Evolutionary conservation across 2,113 vertebrate species (phyloP).

Genomic region (Aplodontia rufa): DNA sequence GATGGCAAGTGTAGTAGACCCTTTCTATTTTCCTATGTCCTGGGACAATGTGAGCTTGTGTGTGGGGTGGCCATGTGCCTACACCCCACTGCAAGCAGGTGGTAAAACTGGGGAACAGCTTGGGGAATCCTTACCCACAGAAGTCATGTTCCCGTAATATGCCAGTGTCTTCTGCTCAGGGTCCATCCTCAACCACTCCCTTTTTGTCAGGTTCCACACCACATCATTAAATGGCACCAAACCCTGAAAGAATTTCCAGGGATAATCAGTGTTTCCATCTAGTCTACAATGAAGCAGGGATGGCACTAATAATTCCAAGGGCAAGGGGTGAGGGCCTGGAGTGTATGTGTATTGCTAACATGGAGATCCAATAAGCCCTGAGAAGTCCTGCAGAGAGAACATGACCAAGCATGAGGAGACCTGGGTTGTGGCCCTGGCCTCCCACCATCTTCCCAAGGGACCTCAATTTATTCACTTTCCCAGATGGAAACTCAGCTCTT

Average conservation of each 20-base stretch:
- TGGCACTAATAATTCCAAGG: not conserved
- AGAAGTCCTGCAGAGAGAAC: constrained; percentile 52
- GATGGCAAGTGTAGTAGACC: not conserved
- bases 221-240: constrained; percentile 27
- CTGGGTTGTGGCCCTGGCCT: not conserved
- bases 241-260: constrained; percentile 71
- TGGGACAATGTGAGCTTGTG: not conserved
- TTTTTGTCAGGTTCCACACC: constrained; percentile 12
- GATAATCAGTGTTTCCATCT: not conserved
- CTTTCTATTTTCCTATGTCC: not conserved
- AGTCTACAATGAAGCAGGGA: not conserved
- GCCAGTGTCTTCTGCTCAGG: constrained; percentile 33
- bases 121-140: constrained; percentile 48
- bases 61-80: not conserved
- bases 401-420: not conserved
- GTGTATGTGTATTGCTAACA: not conserved
- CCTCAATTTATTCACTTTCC: not conserved
- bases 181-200: constrained; percentile 18
- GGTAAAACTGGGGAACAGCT: not conserved
- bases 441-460: not conserved
- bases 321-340: not conserved
- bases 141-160: constrained; percentile 23
- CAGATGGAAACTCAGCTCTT: not conserved
- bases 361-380: not conserved
- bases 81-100: not conserved